Percentiles rank a stretch among this genome's conserved stretches.
phyloP scores from a whole-genome alignment of 2,888 invertebrate species.

The Lepidochrysops patricia region DNA sequence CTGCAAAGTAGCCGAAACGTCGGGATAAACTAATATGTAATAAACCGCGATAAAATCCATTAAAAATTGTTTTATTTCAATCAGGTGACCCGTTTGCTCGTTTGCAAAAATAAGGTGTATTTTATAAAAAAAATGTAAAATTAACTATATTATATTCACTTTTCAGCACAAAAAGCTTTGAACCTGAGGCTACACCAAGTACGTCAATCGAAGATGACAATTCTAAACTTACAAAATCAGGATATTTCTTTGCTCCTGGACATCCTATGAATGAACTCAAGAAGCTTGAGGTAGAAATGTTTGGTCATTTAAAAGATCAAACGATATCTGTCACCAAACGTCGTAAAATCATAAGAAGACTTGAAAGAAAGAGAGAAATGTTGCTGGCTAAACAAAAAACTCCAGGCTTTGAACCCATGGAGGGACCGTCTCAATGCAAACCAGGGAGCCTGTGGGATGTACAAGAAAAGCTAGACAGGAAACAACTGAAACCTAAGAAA shows the following conservation, averaged over 20 bases:
- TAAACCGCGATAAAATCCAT: no score
- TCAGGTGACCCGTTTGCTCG: no score
- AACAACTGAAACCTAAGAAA: slow-evolving; percentile 27
- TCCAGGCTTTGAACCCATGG: slow-evolving; percentile 27
- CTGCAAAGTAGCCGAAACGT: no score
- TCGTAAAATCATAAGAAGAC: slow-evolving; percentile 59
- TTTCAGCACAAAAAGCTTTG: slow-evolving; percentile 29
- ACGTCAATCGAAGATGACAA: slow-evolving; percentile 36
- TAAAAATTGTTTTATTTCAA: no score
- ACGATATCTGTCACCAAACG: slow-evolving; percentile 56
- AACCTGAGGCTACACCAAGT: slow-evolving; percentile 29
- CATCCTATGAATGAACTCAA: slow-evolving; percentile 73
- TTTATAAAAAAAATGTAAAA: no score
- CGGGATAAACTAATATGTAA: no score
- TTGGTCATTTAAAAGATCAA: slow-evolving; percentile 55
- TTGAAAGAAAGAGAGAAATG: slow-evolving; percentile 57
- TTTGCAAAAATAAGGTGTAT: no score
- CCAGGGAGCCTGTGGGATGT: slow-evolving; percentile 64
- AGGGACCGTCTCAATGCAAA: slow-evolving; percentile 26
- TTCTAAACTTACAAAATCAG: slow-evolving; percentile 31
- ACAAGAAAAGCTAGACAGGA: slow-evolving; percentile 35
- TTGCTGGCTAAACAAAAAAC: slow-evolving; percentile 37
- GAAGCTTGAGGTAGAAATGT: slow-evolving; percentile 62
- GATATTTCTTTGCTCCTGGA: slow-evolving; percentile 47
- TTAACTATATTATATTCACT: neutral